Base-by-base conservation (phyloP, 2,113 vertebrate genomes). In the Pseudopipra pipra region DNA sequence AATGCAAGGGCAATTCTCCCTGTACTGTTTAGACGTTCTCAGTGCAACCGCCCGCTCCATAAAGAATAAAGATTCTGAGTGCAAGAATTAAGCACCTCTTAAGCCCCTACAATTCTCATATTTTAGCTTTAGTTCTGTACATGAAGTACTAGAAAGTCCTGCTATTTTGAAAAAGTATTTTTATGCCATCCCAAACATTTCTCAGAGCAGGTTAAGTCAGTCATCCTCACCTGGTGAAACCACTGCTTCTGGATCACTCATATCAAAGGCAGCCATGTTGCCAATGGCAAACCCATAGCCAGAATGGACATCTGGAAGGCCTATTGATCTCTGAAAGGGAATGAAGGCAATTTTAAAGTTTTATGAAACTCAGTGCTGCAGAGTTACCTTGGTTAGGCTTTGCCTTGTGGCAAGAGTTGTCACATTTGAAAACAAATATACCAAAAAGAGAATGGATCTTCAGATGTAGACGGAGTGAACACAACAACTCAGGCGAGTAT, bases 261-360 rank as follows among this genome's bases (percentile, higher is more conserved):
- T 99, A 92, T 99, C 99, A 87, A 99, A 99, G 51, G 99, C 99
- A 31, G 99, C 99, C 99, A 99, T 99, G 96, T 99, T 99, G 51
- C 99, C 99, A 83, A 99, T 99, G 30, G 99, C 99, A 90, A 99
- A 99, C 2, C 99, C 99, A 43, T 99, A 99, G 14, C 99, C 99
- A 4, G 99, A 99, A 96, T 99, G 99, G 75, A 99, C 99, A 93
- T 99, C 99, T 2, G 99, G 99, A 52, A 99, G 99, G 2, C 99
- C 99, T 89, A 99, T 99, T 65, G 99, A 99, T 85, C 96, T 98
- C 99, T 99, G 97, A 10, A 96, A 96, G 46, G 43, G 52, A 97
- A 77, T 9, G 12, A 11, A 87, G 44, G 77, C 25, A 63, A 83
- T 77, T 21, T 28, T 21, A 56, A 78, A 61, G 44, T 43, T 71